These are phyloP conservation scores for Jacana jacana DNA, from an alignment of 2,113 vertebrate species.

Conservation along the genomic window DNA sequence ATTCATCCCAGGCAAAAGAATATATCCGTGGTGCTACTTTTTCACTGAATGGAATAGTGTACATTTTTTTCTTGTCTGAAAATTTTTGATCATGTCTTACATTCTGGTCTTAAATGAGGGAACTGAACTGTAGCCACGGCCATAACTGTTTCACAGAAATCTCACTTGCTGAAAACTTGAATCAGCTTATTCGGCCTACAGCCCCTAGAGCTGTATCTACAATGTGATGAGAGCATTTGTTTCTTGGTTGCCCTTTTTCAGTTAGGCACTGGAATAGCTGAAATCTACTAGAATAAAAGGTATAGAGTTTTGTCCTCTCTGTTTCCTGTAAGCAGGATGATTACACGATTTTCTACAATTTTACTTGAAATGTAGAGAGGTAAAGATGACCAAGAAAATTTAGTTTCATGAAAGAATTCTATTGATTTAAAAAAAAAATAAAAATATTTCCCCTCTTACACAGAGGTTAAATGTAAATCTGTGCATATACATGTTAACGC, in stretches of 20 bases:
- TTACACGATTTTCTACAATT: background rate
- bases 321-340: background rate
- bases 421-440: too few relatives aligned
- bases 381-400: background rate
- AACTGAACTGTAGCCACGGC: background rate
- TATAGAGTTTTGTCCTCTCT: background rate
- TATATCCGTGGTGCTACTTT: background rate
- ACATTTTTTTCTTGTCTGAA: background rate
- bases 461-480: background rate
- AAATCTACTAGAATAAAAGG: background rate
- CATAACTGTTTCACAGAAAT: background rate
- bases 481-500: background rate
- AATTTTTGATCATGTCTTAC: background rate
- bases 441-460: accelerated
- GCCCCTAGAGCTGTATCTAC: background rate
- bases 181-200: background rate
- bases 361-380: background rate
- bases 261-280: background rate
- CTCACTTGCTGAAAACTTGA: background rate
- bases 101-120: background rate
- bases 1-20: background rate
- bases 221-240: background rate
- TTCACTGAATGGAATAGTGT: background rate
- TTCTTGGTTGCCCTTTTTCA: background rate
- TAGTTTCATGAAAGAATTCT: background rate